phyloP scores from a whole-genome alignment of 2,888 invertebrate genomes.

The Exocentrus adspersus region DNA sequence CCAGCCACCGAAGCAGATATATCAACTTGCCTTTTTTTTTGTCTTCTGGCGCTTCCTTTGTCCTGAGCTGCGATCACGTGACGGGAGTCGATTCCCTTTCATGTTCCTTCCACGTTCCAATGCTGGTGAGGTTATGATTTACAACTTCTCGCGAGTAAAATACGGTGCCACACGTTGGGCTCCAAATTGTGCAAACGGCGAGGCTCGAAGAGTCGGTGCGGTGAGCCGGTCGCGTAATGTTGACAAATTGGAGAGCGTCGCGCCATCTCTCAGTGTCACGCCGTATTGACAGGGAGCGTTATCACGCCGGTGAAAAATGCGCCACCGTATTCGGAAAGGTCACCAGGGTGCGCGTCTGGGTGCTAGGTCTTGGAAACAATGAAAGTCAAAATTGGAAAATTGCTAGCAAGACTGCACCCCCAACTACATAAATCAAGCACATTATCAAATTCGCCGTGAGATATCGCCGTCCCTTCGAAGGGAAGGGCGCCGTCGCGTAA shows the following conservation, averaged over 20 bases:
- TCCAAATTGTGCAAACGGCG: too few relatives aligned
- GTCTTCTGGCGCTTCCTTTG: not conserved
- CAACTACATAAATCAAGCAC: constrained; percentile 12
- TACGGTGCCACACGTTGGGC: too few relatives aligned
- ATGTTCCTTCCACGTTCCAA: too few relatives aligned
- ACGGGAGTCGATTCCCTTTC: too few relatives aligned
- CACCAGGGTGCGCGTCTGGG: constrained; percentile 12
- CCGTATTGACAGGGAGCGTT: constrained; percentile 45
- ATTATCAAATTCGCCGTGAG: constrained; percentile 19
- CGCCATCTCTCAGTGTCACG: constrained; percentile 35
- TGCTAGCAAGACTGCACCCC: not conserved
- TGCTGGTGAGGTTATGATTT: too few relatives aligned
- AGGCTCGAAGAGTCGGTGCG: too few relatives aligned
- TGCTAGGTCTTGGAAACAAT: too few relatives aligned
- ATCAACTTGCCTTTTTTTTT: not conserved
- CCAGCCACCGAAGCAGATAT: not conserved
- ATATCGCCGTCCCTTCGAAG: not conserved
- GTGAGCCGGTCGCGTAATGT: constrained; percentile 13
- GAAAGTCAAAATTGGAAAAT: too few relatives aligned
- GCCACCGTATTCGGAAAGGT: constrained; percentile 18
- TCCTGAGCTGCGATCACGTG: not conserved
- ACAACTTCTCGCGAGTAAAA: too few relatives aligned
- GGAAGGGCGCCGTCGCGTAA: constrained; percentile 4
- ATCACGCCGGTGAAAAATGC: constrained; percentile 46
- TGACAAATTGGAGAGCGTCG: constrained; percentile 26